phyloP scores from a whole-genome alignment of 2,888 invertebrate species.

The Temnothorax rugatulus region DNA sequence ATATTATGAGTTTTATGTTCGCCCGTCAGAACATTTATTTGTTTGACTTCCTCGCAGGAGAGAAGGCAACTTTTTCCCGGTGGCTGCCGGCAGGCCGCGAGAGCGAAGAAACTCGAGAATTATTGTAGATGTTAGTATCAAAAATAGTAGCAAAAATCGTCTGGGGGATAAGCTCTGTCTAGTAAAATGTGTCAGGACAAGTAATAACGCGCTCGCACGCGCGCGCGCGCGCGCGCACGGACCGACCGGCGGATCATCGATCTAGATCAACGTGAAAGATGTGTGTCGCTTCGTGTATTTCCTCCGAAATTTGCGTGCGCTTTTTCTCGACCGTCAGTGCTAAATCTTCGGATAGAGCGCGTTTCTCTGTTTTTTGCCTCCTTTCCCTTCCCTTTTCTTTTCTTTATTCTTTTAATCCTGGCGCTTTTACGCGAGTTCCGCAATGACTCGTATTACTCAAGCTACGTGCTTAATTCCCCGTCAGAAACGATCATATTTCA shows the following conservation, averaged over 20 bases:
- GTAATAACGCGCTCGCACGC: conserved; percentile 61
- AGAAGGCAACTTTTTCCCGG: conserved; percentile 67
- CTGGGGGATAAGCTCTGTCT: conserved; percentile 64
- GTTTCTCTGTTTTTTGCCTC: neutral
- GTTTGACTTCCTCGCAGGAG: conserved; percentile 77
- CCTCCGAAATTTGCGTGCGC: conserved; percentile 42
- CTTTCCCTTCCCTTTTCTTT: neutral
- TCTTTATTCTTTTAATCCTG: conserved; percentile 23
- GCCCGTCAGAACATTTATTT: conserved; percentile 82
- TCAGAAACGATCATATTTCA: conserved; percentile 72
- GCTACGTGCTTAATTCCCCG: conserved; percentile 67
- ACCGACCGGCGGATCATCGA: conserved; percentile 39
- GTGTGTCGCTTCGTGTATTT: conserved; percentile 14
- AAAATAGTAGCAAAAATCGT: conserved; percentile 45
- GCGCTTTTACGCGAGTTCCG: conserved; percentile 32
- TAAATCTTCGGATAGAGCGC: neutral
- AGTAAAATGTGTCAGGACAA: conserved; percentile 57
- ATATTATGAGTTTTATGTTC: conserved; percentile 82
- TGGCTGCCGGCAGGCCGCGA: conserved; percentile 39
- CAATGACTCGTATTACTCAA: conserved; percentile 55
- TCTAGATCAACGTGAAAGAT: conserved; percentile 55
- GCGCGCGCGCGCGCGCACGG: neutral
- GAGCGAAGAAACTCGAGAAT: conserved; percentile 65
- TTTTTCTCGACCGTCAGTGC: conserved; percentile 25
- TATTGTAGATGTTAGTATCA: conserved; percentile 68